Evolutionary conservation across 2,888 invertebrate species (phyloP), one percentile per base, ranked within the genome.

Genomic region (Hetaerina titia): DNA sequence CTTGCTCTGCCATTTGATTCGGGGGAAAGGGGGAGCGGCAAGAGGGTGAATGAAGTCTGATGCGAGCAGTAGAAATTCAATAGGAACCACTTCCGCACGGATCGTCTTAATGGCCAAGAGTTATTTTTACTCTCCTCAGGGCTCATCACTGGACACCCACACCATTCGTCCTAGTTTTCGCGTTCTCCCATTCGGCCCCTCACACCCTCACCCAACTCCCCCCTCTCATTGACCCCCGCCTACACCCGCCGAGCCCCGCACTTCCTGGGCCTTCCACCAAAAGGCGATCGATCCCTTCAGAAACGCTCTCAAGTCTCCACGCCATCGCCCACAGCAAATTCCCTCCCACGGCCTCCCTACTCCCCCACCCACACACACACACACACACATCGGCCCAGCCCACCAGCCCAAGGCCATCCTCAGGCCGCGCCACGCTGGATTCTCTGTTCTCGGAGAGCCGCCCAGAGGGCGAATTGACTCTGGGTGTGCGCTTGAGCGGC

Each of bases 211-310:
- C 6, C 60, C 60, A 5, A 11, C 60, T 17, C 69, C 22, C 69
- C 22, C 31, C 31, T 13, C 31, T 45, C 45, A 45, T 45, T 81
- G 25, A 81, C 81, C 60, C 60, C 60, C 60, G 11, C 60, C 17
- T 5, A 6, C 31, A 31, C 69, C 69, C 69, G 7, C 69, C 69
- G 69, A 15, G 19, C 22, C 69, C 81, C 81, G 13, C 81, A 81
- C 81, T 81, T 81, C 81, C 81, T 81, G 81, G 25, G 81, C 25
- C 81, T 81, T 81, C 81, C 81, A 81, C 81, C 81, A 81, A 81
- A 31, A 81, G 81, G 11, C 81, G 81, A 81, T 81, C 81, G n/a
- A n/a, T 11, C 31, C n/a, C 81, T 81, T n/a, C 60, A 15, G 60
- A 60, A 60, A 60, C 60, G 60, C 60, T 17, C 60, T 60, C 60